Evolutionary conservation across 1,140 invertebrate species (phyloP), one percentile per base, ranked within the genome.

Genomic region (Pararge aegeria): DNA sequence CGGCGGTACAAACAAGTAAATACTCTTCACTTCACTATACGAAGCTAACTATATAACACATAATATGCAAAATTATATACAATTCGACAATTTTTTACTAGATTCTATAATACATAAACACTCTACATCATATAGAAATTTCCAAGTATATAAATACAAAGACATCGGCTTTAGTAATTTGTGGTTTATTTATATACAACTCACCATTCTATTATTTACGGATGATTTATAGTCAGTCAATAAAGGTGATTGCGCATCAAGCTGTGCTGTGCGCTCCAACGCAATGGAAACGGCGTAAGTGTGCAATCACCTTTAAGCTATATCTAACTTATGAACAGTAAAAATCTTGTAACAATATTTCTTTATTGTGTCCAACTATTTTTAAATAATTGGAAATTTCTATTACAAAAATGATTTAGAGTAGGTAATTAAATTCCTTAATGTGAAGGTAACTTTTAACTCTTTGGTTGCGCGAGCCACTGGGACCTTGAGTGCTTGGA

Each of bases 391-490:
- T 12, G 30, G 30, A 34, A 34, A 34, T 34, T 34, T 34, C 30
- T 12, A 34, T 34, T 34, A 34, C 30, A n/a, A 10, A 10, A 34
- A 34, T 34, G 30, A 34, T 34, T 34, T n/a, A 34, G 27, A 27
- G 27, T 12, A 34, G 24, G 7, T 2, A 4, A 34, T 12, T 34
- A 34, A 80, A 83, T 68, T 78, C 70, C 81, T 82, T 84, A 86
- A 75, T 65, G 75, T 78, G 83, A 83, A 80, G 85, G 85, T 88
- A 88, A 88, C 85, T 83, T 78, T 78, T 27, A 27, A 87, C 73
- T 88, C 85, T 88, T 88, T 88, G 85, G 85, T 88, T 84, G 84
- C 80, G 77, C 81, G 83, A 80, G 77, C 75, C 76, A 49, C 46
- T 53, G 49, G 50, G 34, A 42, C 58, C n/a, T 56, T 37, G 38